These are phyloP conservation scores for Cepaea hortensis DNA, from an alignment of 2,888 invertebrate genomes.

Conservation along the genomic window DNA sequence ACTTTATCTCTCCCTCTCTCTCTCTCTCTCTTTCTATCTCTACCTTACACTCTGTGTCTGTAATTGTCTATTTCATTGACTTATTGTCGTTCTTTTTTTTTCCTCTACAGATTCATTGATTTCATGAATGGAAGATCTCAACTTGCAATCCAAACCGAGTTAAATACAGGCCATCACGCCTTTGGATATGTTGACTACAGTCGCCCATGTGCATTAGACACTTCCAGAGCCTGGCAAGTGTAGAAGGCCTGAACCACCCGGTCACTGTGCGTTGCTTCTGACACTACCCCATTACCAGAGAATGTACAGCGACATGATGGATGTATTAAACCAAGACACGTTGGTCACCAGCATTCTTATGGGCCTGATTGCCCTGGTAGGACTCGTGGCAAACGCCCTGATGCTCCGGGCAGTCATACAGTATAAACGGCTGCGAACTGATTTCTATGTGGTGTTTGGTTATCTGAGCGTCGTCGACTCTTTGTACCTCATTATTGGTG, in stretches of 20 bases:
- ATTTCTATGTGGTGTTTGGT: constrained; percentile 65
- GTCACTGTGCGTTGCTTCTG: background rate
- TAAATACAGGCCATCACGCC: too few relatives aligned
- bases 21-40: too few relatives aligned
- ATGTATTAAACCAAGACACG: constrained; percentile 46
- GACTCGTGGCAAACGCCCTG: constrained; percentile 65
- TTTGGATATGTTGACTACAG: background rate
- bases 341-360: constrained; percentile 63
- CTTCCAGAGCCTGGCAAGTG: background rate
- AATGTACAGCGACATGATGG: constrained; percentile 20
- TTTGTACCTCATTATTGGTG: constrained; percentile 59
- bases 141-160: too few relatives aligned
- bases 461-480: constrained; percentile 64
- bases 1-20: too few relatives aligned
- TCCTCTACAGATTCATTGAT: too few relatives aligned
- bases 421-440: constrained; percentile 58
- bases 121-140: too few relatives aligned
- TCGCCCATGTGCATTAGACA: background rate
- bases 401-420: constrained; percentile 62
- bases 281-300: background rate
- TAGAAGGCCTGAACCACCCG: background rate
- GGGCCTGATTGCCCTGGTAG: constrained; percentile 63
- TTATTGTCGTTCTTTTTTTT: too few relatives aligned
- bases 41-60: too few relatives aligned
- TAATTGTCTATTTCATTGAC: too few relatives aligned